Evolutionary conservation across 1,140 invertebrate species (phyloP).

Genomic region (Probaryconus sp.): DNA sequence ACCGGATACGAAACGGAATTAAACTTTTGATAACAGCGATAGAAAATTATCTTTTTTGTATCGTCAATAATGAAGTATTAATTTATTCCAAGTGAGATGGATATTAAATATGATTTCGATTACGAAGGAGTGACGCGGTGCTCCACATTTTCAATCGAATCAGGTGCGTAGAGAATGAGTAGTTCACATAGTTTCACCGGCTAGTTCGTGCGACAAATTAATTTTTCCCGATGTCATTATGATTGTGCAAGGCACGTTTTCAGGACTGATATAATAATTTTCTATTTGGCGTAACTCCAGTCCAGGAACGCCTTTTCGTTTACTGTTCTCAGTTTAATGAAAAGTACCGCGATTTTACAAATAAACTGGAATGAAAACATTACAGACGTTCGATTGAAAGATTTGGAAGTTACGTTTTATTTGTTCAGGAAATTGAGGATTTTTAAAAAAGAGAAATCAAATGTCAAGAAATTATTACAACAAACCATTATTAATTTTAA

Average conservation of each 20-base stretch:
- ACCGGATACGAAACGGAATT: no score
- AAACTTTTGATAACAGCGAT: no score
- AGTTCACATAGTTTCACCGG: slow-evolving; percentile 24
- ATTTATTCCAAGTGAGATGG: slow-evolving; percentile 24
- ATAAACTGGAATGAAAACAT: no score
- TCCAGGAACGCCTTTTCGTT: background rate
- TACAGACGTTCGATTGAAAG: no score
- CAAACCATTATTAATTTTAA: no score
- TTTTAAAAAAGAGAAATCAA: no score
- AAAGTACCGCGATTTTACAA: no score
- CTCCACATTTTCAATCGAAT: slow-evolving; percentile 29
- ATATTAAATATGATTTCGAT: slow-evolving; percentile 21
- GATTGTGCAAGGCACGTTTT: slow-evolving; percentile 36
- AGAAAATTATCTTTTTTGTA: slow-evolving; percentile 1
- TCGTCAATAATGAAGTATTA: slow-evolving; percentile 4
- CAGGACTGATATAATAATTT: slow-evolving; percentile 47
- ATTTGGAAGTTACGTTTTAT: no score
- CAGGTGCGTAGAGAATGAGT: slow-evolving; percentile 19
- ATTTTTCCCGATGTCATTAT: slow-evolving; percentile 29
- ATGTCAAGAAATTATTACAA: no score
- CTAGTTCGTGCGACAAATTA: slow-evolving; percentile 44
- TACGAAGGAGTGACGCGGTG: slow-evolving; percentile 15
- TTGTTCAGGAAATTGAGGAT: no score
- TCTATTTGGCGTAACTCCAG: slow-evolving; percentile 40
- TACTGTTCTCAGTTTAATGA: no score